phyloP scores from a whole-genome alignment of 2,888 invertebrate genomes.

The Drosophila nr. perissopoda region DNA sequence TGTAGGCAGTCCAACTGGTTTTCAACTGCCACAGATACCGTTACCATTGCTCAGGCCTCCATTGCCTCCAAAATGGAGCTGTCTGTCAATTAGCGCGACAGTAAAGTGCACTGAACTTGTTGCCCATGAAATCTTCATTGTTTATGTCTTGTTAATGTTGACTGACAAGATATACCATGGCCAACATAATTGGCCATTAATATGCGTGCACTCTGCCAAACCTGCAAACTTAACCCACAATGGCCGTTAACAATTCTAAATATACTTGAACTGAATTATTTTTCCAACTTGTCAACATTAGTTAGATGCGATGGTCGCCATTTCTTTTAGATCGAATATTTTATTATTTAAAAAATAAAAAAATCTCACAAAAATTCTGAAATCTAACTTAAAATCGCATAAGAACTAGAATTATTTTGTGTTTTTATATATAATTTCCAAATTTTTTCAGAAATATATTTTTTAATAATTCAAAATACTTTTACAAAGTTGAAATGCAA shows the following conservation, averaged over 20 bases:
- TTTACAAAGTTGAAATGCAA: background rate
- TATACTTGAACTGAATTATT: background rate
- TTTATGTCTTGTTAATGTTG: constrained; percentile 52
- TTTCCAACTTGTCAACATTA: background rate
- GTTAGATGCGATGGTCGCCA: background rate
- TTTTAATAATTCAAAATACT: background rate
- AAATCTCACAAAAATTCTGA: background rate
- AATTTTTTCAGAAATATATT: too few species aligned
- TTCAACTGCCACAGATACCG: constrained; percentile 31
- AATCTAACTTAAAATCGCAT: background rate
- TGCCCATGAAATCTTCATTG: constrained; percentile 51
- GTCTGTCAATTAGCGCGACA: constrained; percentile 67
- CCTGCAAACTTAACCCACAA: constrained; percentile 38
- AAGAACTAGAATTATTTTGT: too few species aligned
- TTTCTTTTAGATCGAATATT: background rate
- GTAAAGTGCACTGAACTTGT: constrained; percentile 74
- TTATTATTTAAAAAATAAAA: background rate
- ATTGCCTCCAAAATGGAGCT: constrained; percentile 59
- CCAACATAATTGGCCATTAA: constrained; percentile 52
- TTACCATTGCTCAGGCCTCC: constrained; percentile 56
- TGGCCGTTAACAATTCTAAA: background rate
- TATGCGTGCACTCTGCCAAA: constrained; percentile 17
- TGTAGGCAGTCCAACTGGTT: constrained; percentile 56
- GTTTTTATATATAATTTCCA: too few species aligned
- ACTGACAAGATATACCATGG: constrained; percentile 31